Base-by-base conservation (phyloP, 2,797 vertebrate genomes). In the Lophotriccus pileatus region DNA sequence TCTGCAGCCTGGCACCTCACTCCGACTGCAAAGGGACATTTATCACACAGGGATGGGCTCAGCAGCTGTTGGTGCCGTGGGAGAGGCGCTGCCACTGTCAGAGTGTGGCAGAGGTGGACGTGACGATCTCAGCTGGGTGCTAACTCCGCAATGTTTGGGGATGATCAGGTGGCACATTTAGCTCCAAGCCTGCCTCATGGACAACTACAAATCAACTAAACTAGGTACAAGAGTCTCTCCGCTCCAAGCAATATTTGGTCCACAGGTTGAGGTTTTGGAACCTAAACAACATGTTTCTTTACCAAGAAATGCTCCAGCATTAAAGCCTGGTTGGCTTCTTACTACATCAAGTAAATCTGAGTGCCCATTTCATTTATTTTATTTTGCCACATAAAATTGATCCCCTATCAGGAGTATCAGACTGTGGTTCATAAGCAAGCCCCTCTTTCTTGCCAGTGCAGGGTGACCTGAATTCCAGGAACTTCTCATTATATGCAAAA, bases 1-100 rank as follows among this genome's bases (percentile, higher is more conserved):
- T 74, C 93, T 88, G 81, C 91, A 92, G 67, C 90, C 83, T 84
- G 41, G 60, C 85, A 81, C 44, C 79, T 94, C 87, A 64, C 49
- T 68, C 67, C 50, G 3, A 86, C 5, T 56, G 87, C 82, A 86
- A 69, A 76, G 8, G 83, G 76, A 18, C 32, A 50, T 32, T 56
- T 27, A 68, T 37, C 70, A 56, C 67, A 7, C 4, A 37, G 39
- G 41, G 70, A 78, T n/a, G 44, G 27, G 39, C 43, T 59, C 18
- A 68, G 36, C 53, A 81, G 68, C 22, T 34, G 75, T 0, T 66
- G 52, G 62, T 89, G 44, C 41, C 86, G 56, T 46, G 79, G 87
- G 67, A 78, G 63, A 39, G 81, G 62, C 0, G 0, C 6, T 69
- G 72, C 58, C 46, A 6, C 34, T 93, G 84, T 39, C 69, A 84